Evolutionary conservation across 2,113 vertebrate genomes (phyloP).

Genomic region (Anarrhichthys ocellatus): DNA sequence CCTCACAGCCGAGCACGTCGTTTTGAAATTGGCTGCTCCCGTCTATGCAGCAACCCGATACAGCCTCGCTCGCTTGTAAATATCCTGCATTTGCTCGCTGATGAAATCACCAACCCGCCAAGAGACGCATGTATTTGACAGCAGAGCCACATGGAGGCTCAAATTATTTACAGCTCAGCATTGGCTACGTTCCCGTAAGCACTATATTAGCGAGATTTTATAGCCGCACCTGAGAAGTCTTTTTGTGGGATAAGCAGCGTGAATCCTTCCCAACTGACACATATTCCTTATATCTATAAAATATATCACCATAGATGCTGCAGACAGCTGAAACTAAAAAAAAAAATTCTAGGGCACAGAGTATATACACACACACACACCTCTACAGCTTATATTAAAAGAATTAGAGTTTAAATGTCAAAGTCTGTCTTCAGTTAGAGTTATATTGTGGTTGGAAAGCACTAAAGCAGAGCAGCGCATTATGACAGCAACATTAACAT

Average conservation of each 20-base stretch:
- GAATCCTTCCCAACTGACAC: background rate
- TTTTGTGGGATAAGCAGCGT: background rate
- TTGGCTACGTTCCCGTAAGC: background rate
- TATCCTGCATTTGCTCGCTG: constrained; percentile 7
- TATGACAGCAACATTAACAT: background rate
- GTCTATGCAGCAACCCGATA: background rate
- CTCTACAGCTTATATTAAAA: background rate
- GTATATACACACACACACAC: too few relatives aligned
- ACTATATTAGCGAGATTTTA: background rate
- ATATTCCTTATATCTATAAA: background rate
- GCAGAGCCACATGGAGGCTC: background rate
- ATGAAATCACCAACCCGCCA: background rate
- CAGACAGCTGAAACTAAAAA: background rate
- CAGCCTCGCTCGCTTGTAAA: constrained; percentile 18
- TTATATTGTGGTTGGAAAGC: constrained; percentile 6
- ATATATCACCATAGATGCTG: background rate
- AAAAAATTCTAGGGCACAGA: background rate
- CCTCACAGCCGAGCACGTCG: constrained; percentile 1
- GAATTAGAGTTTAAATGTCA: background rate
- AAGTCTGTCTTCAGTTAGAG: background rate
- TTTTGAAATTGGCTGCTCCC: background rate
- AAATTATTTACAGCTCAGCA: constrained; percentile 10
- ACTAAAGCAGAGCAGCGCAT: background rate
- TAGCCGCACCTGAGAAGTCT: background rate
- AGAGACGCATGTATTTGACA: background rate